A percentile compares a stretch with the other conserved stretches of the same genome.
These are phyloP conservation scores for Microhierax caerulescens DNA, from an alignment of 2,797 vertebrate genomes.

Conservation along the genomic window DNA sequence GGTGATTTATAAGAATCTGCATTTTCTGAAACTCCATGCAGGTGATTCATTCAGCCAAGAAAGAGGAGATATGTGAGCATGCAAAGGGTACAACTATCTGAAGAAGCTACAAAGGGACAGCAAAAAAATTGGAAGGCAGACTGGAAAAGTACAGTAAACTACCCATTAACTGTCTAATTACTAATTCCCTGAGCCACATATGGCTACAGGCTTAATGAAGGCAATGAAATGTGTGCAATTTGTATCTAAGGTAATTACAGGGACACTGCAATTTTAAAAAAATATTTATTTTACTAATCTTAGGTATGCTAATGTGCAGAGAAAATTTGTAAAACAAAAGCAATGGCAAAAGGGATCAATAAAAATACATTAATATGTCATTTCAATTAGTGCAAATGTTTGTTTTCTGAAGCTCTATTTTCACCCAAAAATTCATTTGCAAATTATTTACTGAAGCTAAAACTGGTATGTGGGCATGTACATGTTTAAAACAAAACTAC, in stretches of 20 bases:
- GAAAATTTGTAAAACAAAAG: background rate
- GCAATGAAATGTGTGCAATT: background rate
- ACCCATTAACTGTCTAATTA: background rate
- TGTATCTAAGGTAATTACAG: background rate
- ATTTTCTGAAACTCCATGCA: background rate
- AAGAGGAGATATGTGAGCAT: background rate
- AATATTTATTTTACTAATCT: slow-evolving; percentile 14
- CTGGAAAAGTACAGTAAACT: background rate
- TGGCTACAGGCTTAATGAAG: background rate
- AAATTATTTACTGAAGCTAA: background rate
- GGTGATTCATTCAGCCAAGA: background rate
- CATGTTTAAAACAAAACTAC: background rate
- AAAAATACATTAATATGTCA: background rate
- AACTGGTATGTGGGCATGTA: background rate
- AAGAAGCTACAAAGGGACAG: background rate
- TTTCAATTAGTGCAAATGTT: background rate
- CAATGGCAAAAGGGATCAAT: background rate
- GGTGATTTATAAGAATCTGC: background rate
- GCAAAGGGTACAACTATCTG: background rate
- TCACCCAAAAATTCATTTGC: background rate
- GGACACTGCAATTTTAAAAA: background rate
- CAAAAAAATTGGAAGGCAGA: background rate
- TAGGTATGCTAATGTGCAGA: background rate
- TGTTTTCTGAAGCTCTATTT: background rate
- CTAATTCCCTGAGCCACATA: background rate